Evolutionary conservation across 2,888 invertebrate genomes (phyloP).

Genomic region (Drosophila niveifrons): DNA sequence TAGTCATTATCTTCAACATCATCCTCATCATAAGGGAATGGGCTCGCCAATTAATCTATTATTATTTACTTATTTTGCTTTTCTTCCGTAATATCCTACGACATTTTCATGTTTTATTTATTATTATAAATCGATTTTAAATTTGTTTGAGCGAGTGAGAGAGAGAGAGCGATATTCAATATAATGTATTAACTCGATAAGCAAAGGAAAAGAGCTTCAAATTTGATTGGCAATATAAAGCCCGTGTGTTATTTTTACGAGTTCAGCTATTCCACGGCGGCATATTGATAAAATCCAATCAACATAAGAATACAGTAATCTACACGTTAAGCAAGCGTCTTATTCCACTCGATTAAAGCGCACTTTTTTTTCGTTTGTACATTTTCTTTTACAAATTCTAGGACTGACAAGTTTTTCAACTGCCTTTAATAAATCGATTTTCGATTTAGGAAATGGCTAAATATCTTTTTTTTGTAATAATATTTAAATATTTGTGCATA

Average conservation of each 20-base stretch:
- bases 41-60: slow-evolving; percentile 15
- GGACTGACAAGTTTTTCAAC: neutral
- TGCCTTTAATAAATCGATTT: neutral
- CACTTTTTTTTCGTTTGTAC: neutral
- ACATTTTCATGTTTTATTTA: neutral
- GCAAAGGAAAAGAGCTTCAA: slow-evolving; percentile 4
- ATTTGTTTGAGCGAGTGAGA: neutral
- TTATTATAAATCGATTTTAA: slow-evolving; percentile 19
- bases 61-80: slow-evolving; percentile 1
- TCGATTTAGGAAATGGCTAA: neutral
- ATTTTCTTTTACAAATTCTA: neutral
- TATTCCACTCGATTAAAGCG: neutral
- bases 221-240: slow-evolving; percentile 14
- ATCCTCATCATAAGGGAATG: slow-evolving; percentile 10
- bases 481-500: no score
- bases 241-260: slow-evolving; percentile 2
- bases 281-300: slow-evolving; percentile 7
- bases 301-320: slow-evolving; percentile 6
- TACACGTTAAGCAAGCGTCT: neutral
- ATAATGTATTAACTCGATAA: slow-evolving; percentile 1
- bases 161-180: neutral
- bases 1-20: slow-evolving; percentile 29
- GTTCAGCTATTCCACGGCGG: neutral
- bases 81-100: slow-evolving; percentile 1
- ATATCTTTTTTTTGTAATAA: neutral